Evolutionary conservation across 1,140 invertebrate genomes (phyloP).

Genomic region (Aplysia californica): DNA sequence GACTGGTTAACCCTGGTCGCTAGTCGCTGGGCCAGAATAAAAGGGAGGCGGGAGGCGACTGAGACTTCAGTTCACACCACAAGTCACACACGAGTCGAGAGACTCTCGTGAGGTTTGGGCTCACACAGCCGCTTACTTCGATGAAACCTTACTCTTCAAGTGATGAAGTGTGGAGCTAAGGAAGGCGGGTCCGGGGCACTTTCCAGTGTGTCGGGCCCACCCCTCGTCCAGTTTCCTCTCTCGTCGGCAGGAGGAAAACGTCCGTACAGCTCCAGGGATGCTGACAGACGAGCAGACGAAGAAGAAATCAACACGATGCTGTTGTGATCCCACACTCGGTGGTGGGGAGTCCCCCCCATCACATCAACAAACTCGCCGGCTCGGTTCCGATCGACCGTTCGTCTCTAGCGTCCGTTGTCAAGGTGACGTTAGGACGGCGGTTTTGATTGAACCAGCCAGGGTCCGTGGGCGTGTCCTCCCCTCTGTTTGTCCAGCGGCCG

Average conservation of each 20-base stretch:
- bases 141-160: no score
- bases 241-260: not conserved
- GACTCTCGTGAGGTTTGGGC: no score
- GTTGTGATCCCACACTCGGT: not conserved
- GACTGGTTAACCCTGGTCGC: no score
- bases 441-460: not conserved
- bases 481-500: slow-evolving; percentile 13
- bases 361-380: not conserved
- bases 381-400: not conserved
- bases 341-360: no score
- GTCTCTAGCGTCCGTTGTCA: not conserved
- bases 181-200: not conserved
- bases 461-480: not conserved
- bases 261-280: not conserved
- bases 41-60: no score
- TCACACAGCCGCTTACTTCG: not conserved
- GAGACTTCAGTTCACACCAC: no score
- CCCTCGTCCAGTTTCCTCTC: not conserved
- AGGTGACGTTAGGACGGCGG: not conserved
- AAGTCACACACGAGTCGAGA: no score
- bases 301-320: no score
- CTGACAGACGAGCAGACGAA: no score
- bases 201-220: not conserved
- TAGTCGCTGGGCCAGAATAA: no score
- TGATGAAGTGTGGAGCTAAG: not conserved